These are phyloP conservation scores for Tetragonula carbonaria DNA, from an alignment of 2,888 invertebrate genomes.

Conservation along the genomic window DNA sequence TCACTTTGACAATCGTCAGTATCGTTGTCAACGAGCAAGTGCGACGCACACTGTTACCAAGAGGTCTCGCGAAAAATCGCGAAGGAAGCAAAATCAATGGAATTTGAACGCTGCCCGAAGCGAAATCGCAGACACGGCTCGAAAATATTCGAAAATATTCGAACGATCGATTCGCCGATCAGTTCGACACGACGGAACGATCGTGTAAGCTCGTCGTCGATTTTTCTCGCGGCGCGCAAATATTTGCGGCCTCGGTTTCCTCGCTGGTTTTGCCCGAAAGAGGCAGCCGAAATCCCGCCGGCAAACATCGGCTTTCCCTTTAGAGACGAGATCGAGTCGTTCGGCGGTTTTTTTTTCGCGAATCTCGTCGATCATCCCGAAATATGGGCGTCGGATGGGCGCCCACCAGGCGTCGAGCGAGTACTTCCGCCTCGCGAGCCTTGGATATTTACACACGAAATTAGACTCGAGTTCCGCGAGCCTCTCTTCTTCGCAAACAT, in stretches of 20 bases:
- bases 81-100: not conserved
- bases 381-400: slow-evolving; percentile 6
- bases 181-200: slow-evolving; percentile 29
- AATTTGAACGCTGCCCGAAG: not conserved
- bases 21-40: no score
- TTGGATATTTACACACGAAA: slow-evolving; percentile 44
- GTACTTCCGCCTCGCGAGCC: slow-evolving; percentile 12
- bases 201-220: slow-evolving; percentile 30
- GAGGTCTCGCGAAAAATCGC: not conserved
- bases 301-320: slow-evolving; percentile 48
- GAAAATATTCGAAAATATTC: not conserved
- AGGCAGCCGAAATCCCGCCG: slow-evolving; percentile 51
- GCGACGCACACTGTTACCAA: not conserved
- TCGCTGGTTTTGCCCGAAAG: slow-evolving; percentile 27
- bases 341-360: slow-evolving; percentile 25
- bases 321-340: slow-evolving; percentile 21
- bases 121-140: no score
- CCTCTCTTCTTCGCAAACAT: not conserved
- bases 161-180: not conserved
- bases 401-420: slow-evolving; percentile 8
- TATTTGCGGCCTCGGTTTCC: slow-evolving; percentile 59
- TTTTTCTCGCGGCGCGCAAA: slow-evolving; percentile 53
- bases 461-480: slow-evolving; percentile 20
- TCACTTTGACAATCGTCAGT: no score
- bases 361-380: not conserved